Percentiles rank a stretch among this genome's conserved stretches.
Conservation (phyloP, 2,797 vertebrate genomes). For the Decapterus maruadsi region DNA sequence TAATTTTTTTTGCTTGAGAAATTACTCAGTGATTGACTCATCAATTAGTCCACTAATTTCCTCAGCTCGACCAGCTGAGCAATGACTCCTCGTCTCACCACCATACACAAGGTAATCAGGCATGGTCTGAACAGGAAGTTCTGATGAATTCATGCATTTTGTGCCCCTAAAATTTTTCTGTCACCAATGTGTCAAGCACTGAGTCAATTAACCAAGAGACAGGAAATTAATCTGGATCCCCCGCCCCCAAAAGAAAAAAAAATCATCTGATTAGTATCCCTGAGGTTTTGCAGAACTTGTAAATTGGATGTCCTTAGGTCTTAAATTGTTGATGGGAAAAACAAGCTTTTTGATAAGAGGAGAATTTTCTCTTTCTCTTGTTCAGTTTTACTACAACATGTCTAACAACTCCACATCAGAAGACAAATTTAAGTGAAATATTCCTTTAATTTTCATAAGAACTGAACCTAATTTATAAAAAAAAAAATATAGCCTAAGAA, state of each 20-base stretch:
- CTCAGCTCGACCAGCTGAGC: background rate
- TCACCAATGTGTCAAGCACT: background rate
- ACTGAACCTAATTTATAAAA: no score
- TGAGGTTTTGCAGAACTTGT: background rate
- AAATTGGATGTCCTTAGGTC: background rate
- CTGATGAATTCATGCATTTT: background rate
- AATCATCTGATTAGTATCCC: background rate
- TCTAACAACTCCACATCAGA: background rate
- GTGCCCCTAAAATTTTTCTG: background rate
- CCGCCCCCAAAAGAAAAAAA: no score
- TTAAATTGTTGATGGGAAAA: background rate
- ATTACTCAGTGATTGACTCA: background rate
- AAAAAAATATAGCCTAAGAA: no score
- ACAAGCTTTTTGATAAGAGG: background rate
- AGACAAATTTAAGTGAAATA: background rate
- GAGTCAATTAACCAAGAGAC: background rate
- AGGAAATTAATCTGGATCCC: background rate
- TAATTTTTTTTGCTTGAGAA: background rate
- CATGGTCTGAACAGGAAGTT: background rate
- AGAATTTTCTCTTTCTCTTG: no score
- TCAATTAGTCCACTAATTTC: slow-evolving; percentile 3
- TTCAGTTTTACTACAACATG: background rate
- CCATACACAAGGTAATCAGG: background rate
- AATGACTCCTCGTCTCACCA: background rate
- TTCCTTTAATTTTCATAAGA: background rate